A percentile compares a stretch with the other conserved stretches of the same genome.
Conservation (phyloP, 2,113 vertebrate genomes). For the Nothocercus julius region DNA sequence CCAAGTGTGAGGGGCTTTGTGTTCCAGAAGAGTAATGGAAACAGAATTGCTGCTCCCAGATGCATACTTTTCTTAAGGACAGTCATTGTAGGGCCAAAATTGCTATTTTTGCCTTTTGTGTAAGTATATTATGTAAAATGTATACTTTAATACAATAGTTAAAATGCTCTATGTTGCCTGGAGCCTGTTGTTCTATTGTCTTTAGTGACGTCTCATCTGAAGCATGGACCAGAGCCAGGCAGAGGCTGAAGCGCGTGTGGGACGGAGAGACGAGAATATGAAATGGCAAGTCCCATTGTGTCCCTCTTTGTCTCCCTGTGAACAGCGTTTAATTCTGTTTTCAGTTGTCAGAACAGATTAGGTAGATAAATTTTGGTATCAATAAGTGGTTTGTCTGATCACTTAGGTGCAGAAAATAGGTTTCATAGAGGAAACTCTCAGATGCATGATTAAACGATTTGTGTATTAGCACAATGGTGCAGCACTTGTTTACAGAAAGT, state of each 20-base stretch:
- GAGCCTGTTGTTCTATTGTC: background rate
- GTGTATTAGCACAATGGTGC: background rate
- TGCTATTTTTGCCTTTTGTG: background rate
- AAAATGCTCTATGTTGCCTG: background rate
- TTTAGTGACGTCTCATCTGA: background rate
- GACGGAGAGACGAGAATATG: constrained; percentile 20
- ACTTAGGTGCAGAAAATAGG: background rate
- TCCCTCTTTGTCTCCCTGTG: constrained; percentile 15
- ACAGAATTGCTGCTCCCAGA: background rate
- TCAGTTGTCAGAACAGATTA: constrained; percentile 53
- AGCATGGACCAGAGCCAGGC: background rate
- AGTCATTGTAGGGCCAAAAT: background rate
- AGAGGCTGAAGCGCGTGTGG: background rate
- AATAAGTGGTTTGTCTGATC: background rate
- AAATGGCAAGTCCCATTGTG: constrained; percentile 59
- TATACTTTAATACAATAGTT: background rate
- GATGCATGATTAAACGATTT: background rate
- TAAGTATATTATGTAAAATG: background rate
- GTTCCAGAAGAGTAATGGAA: background rate
- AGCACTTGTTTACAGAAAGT: background rate
- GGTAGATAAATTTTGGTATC: background rate
- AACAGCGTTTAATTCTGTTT: background rate
- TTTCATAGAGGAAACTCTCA: constrained; percentile 1
- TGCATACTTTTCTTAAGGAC: background rate
- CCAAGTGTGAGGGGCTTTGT: background rate